Evolutionary conservation across 2,797 vertebrate species (phyloP), one percentile per base, ranked within the genome.

Genomic region (Phataginus tetradactyla): DNA sequence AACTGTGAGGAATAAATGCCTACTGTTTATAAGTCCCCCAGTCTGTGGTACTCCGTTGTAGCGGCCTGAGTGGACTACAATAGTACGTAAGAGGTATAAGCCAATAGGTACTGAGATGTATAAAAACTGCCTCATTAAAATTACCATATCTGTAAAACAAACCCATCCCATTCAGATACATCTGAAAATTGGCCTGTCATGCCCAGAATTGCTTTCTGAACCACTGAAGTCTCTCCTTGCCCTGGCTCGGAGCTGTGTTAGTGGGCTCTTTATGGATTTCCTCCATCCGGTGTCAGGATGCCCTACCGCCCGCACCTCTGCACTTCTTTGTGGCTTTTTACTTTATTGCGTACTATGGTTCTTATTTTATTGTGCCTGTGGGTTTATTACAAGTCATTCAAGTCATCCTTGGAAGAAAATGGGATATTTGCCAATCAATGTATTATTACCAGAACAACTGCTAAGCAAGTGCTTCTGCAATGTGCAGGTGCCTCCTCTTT

Each of bases 111-210:
- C 0, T 29, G 57, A 68, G 51, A 72, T 42, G 25, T 21, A 29
- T 29, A 37, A 37, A 61, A 88, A n/a, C 53, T 39, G 8, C 3
- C 17, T 57, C 34, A 17, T 4, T 81, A 49, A 59, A 51, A 55
- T 34, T 42, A 57, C 17, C 21, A 13, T 8, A 53, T 59, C 53
- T 77, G 25, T 37, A 55, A 81, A 64, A 81, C 63, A 68, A 69
- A 63, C 21, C 32, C 21, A 64, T 5, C 32, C 8, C 45, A 49
- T 15, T 18, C 37, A 14, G 51, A 72, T 39, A 63, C 4, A 9
- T 3, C 74, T 4, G 32, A 20, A 37, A 80, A 39, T 23, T 14
- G 13, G 6, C 0, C 23, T 3, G 4, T 1, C 13, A n/a, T 7
- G 29, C 15, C 39, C 53, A 5, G 4, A n/a, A 25, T 51, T 2